Evolutionary conservation across 2,113 vertebrate genomes (phyloP).

Genomic region (Hipposideros armiger): DNA sequence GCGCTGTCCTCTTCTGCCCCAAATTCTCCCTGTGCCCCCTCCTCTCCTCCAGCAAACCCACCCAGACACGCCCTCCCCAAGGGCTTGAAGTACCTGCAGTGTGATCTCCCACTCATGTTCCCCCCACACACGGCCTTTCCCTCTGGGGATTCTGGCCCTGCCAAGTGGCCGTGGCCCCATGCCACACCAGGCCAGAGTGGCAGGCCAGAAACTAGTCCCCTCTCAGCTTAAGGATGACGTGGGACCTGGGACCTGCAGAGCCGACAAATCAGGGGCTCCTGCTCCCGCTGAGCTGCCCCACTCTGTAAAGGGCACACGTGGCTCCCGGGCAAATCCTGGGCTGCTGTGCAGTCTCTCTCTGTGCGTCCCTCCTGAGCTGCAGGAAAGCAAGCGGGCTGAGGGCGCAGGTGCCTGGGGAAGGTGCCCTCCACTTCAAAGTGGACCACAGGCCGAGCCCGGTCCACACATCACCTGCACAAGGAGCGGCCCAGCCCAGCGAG

Average conservation of each 20-base stretch:
- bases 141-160: neutral
- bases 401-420: neutral
- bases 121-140: neutral
- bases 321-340: neutral
- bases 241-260: neutral
- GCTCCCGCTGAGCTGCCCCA: accelerated
- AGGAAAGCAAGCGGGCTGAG: neutral
- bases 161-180: neutral
- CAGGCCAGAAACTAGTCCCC: neutral
- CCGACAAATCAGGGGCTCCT: accelerated
- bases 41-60: too few relatives aligned
- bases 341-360: too few relatives aligned
- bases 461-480: neutral
- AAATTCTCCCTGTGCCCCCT: neutral
- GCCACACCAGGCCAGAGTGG: neutral
- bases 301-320: too few relatives aligned
- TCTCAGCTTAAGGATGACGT: neutral
- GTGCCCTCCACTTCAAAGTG: neutral
- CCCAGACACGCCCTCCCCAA: neutral
- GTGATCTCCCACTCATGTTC: too few relatives aligned
- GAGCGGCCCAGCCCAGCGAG: neutral
- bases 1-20: too few relatives aligned
- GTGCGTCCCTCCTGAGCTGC: neutral
- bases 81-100: too few relatives aligned
- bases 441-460: accelerated